A percentile compares a stretch with the other conserved stretches of the same genome.
These are phyloP conservation scores for Barnardius zonarius DNA, from an alignment of 2,113 vertebrate genomes.

Conservation along the genomic window DNA sequence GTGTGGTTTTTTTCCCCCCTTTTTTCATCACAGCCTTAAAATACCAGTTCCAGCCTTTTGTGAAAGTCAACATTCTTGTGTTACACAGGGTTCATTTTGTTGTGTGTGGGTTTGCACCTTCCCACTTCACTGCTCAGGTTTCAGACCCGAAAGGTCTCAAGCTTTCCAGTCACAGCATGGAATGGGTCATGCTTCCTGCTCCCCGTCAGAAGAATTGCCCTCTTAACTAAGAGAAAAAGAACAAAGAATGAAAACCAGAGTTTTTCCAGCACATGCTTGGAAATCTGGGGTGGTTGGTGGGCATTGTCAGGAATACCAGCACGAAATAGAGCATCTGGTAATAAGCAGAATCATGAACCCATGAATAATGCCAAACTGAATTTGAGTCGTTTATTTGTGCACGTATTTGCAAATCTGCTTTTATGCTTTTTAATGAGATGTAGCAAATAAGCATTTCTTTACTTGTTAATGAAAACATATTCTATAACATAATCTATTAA, in stretches of 20 bases:
- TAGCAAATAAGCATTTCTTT: conserved; percentile 28
- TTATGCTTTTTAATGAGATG: background rate
- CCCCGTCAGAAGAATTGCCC: background rate
- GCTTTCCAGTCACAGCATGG: background rate
- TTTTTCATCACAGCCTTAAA: background rate
- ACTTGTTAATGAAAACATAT: conserved; percentile 14
- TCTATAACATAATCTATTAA: conserved; percentile 38
- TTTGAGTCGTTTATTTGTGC: background rate
- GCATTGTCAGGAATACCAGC: background rate
- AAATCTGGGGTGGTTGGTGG: background rate
- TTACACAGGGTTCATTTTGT: conserved; percentile 23
- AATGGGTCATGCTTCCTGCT: conserved; percentile 21
- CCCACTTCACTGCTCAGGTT: conserved; percentile 28
- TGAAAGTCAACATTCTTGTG: background rate
- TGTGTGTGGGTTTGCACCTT: background rate
- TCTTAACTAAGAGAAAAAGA: conserved; percentile 1
- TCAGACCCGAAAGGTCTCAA: conserved; percentile 19
- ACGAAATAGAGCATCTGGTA: background rate
- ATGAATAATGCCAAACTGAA: background rate
- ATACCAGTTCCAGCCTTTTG: background rate
- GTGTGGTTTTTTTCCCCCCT: background rate
- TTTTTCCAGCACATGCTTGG: background rate
- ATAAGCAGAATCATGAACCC: background rate
- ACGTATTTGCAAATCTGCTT: background rate
- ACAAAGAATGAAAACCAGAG: background rate